A percentile compares a stretch with the other conserved stretches of the same genome.
Evolutionary conservation across 2,888 invertebrate genomes (phyloP).

Genomic region (Steinernema carpocapsae): DNA sequence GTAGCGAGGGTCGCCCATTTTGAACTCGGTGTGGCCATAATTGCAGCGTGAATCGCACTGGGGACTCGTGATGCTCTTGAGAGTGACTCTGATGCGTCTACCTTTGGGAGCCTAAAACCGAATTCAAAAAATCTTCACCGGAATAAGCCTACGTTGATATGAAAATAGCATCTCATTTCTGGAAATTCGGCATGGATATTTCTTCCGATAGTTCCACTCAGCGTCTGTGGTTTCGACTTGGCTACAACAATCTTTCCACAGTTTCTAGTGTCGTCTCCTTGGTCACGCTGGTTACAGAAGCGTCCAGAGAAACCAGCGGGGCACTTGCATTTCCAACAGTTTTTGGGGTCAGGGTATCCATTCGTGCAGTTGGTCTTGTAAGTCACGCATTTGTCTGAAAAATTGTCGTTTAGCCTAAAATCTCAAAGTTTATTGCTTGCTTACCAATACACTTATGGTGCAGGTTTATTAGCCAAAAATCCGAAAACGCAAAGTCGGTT

Average conservation of each 20-base stretch:
- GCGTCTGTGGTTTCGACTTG: background rate
- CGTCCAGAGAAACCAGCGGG: conserved; percentile 60
- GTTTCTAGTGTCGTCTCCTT: background rate
- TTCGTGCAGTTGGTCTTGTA: conserved; percentile 53
- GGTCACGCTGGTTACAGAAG: conserved; percentile 36
- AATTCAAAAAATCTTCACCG: too few species aligned
- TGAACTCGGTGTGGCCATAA: too few species aligned
- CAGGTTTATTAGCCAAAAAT: conserved; percentile 64
- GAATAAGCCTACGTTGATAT: background rate
- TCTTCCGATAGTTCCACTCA: background rate
- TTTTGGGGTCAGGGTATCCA: conserved; percentile 56
- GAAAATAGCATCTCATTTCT: background rate
- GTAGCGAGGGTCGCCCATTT: too few species aligned
- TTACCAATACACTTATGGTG: conserved; percentile 61
- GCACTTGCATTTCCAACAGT: conserved; percentile 57
- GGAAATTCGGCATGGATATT: background rate
- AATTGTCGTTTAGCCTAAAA: conserved; percentile 20
- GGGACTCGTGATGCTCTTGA: too few species aligned
- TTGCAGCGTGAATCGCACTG: too few species aligned
- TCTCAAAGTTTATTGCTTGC: background rate
- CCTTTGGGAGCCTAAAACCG: too few species aligned
- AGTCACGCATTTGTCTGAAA: conserved; percentile 6
- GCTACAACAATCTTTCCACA: background rate
- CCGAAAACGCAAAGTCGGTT: conserved; percentile 45
- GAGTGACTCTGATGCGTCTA: too few species aligned